Conservation (phyloP, 2,797 vertebrate species). For the Sebastes oblongus region DNA sequence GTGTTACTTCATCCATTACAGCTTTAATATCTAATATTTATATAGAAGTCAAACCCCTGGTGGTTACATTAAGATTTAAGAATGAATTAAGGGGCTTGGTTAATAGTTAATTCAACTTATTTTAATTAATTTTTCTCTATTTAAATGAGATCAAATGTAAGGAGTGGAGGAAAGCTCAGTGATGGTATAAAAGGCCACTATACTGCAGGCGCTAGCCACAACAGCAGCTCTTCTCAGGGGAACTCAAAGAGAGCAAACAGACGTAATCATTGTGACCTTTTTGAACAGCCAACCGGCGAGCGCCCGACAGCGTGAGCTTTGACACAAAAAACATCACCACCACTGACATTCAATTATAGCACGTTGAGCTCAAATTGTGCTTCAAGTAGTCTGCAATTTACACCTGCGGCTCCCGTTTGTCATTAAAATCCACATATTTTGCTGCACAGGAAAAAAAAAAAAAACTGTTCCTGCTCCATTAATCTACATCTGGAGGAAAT, state of each 20-base stretch:
- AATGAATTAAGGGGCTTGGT: conserved; percentile 1
- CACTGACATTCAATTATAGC: conserved; percentile 14
- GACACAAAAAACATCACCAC: background rate
- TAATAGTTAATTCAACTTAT: conserved; percentile 8
- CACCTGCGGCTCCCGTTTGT: background rate
- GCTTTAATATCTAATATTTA: conserved; percentile 25
- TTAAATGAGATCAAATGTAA: background rate
- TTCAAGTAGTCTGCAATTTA: conserved; percentile 27
- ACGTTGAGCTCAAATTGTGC: conserved; percentile 9
- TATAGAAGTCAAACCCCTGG: conserved; percentile 11
- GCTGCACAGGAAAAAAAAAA: background rate
- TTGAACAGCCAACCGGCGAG: background rate
- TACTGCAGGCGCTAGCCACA: background rate
- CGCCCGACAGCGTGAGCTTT: conserved; percentile 6
- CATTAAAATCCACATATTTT: conserved; percentile 1
- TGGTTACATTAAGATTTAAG: background rate
- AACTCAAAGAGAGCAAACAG: background rate
- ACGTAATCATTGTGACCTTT: conserved; percentile 39
- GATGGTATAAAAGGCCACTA: background rate
- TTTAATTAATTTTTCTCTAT: background rate
- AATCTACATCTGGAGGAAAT: conserved; percentile 46
- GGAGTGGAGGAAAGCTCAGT: background rate
- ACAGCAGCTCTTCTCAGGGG: background rate
- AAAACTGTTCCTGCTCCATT: conserved; percentile 1
- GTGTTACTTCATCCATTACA: conserved; percentile 32